phyloP scores from a whole-genome alignment of 2,797 vertebrate genomes.

The Aplochiton taeniatus region DNA sequence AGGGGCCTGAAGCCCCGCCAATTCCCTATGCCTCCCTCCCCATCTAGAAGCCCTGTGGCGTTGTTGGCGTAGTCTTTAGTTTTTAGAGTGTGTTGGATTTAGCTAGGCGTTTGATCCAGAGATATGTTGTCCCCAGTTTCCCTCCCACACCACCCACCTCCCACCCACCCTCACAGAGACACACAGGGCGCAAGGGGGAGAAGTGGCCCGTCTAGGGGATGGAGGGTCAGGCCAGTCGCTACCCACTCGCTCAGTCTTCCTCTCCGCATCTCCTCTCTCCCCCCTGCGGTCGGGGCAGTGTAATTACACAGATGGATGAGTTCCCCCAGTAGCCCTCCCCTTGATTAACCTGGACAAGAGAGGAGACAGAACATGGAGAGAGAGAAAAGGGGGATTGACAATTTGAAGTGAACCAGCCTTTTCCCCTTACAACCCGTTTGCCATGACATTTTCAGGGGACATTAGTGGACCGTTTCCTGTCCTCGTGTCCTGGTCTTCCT shows the following conservation, averaged over 20 bases:
- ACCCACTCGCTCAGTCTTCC: slow-evolving; percentile 55
- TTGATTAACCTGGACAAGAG: slow-evolving; percentile 76
- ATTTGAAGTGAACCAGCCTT: too few species aligned
- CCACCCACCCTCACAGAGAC: slow-evolving; percentile 69
- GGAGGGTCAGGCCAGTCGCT: slow-evolving; percentile 57
- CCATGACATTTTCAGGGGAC: too few species aligned
- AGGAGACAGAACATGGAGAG: background rate
- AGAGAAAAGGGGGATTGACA: too few species aligned
- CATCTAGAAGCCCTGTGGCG: slow-evolving; percentile 54
- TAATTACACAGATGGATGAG: slow-evolving; percentile 78
- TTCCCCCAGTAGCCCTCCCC: slow-evolving; percentile 83
- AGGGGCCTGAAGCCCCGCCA: slow-evolving; percentile 38
- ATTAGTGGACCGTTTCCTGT: too few species aligned
- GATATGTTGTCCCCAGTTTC: slow-evolving; percentile 72
- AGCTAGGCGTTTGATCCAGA: slow-evolving; percentile 70
- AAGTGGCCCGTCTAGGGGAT: slow-evolving; percentile 42
- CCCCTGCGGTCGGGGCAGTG: slow-evolving; percentile 82
- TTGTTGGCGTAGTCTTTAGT: slow-evolving; percentile 48
- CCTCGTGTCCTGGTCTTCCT: slow-evolving; percentile 26
- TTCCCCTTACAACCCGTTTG: too few species aligned
- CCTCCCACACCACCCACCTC: slow-evolving; percentile 69
- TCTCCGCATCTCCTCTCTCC: slow-evolving; percentile 36
- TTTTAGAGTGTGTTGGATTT: slow-evolving; percentile 68
- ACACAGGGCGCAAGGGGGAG: slow-evolving; percentile 60
- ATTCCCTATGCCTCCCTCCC: slow-evolving; percentile 42